A percentile compares a stretch with the other conserved stretches of the same genome.
phyloP scores from a whole-genome alignment of 2,888 invertebrate species.

The Hesperia comma region DNA sequence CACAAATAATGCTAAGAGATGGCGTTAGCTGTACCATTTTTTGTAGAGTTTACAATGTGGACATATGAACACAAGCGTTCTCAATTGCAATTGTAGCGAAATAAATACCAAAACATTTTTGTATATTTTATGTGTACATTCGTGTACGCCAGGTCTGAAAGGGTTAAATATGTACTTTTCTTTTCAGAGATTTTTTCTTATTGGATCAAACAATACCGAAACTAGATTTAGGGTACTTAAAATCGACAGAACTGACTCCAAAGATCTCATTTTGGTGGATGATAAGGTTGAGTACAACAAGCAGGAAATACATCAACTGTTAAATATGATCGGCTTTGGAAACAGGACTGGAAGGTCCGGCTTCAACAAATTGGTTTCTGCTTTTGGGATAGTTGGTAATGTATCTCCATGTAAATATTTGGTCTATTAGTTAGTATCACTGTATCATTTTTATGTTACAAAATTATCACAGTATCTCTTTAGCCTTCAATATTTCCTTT shows the following conservation, averaged over 20 bases:
- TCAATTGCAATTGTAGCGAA: too few species aligned
- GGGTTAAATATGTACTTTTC: neutral
- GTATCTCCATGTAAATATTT: neutral
- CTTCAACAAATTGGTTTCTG: conserved; percentile 91
- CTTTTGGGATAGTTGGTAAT: conserved; percentile 96
- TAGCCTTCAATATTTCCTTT: too few species aligned
- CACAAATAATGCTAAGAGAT: too few species aligned
- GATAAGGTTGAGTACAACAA: conserved; percentile 96
- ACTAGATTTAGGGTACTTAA: conserved; percentile 95
- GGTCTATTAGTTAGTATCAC: too few species aligned
- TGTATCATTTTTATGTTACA: too few species aligned
- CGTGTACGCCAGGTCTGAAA: too few species aligned
- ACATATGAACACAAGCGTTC: too few species aligned
- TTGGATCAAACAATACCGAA: conserved; percentile 97
- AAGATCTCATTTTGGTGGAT: conserved; percentile 91
- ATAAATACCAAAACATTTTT: too few species aligned
- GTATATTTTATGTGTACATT: too few species aligned
- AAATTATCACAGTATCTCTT: too few species aligned
- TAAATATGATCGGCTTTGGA: conserved; percentile 86
- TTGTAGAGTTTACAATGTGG: too few species aligned
- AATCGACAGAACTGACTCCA: conserved; percentile 95
- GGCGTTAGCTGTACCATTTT: too few species aligned
- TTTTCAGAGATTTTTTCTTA: conserved; percentile 93
- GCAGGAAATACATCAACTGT: conserved; percentile 92
- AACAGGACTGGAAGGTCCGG: conserved; percentile 84